phyloP scores from a whole-genome alignment of 2,797 vertebrate genomes.

The Characodon lateralis region DNA sequence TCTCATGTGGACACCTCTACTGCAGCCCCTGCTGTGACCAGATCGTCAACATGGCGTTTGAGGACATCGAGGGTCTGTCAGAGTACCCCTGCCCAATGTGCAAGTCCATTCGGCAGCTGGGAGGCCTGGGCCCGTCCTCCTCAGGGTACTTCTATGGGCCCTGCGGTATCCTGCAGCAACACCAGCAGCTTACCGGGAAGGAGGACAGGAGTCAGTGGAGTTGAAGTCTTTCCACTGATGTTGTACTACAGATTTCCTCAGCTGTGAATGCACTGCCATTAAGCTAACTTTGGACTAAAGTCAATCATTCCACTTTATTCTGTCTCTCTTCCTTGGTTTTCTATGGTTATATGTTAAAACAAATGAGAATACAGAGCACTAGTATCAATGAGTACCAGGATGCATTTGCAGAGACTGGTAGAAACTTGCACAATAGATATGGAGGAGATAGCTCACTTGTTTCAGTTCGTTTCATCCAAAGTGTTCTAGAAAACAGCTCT shows the following conservation, averaged over 20 bases:
- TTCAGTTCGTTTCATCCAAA: accelerated
- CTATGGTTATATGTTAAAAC: slow-evolving; percentile 25
- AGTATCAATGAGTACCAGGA: slow-evolving; percentile 33
- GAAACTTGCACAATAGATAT: slow-evolving; percentile 6
- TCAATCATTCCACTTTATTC: background rate
- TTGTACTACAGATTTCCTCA: background rate
- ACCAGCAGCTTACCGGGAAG: slow-evolving; percentile 57
- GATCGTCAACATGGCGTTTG: slow-evolving; percentile 85
- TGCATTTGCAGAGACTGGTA: slow-evolving; percentile 22
- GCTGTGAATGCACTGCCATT: slow-evolving; percentile 16
- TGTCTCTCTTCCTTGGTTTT: slow-evolving; percentile 6
- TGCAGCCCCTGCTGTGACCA: slow-evolving; percentile 82
- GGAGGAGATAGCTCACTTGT: background rate
- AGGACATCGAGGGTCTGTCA: slow-evolving; percentile 84
- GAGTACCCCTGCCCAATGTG: slow-evolving; percentile 86
- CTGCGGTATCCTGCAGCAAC: slow-evolving; percentile 60
- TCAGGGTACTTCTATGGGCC: slow-evolving; percentile 68
- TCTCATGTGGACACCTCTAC: slow-evolving; percentile 84
- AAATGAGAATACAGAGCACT: slow-evolving; percentile 19
- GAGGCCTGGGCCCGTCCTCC: slow-evolving; percentile 65
- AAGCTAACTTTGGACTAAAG: slow-evolving; percentile 15
- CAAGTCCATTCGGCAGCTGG: slow-evolving; percentile 78
- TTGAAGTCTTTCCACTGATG: slow-evolving; percentile 3
- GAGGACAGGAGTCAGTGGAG: slow-evolving; percentile 68
- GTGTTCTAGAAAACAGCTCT: slow-evolving; percentile 3